Conservation (phyloP, 2,797 vertebrate species). For the Liasis olivaceus region DNA sequence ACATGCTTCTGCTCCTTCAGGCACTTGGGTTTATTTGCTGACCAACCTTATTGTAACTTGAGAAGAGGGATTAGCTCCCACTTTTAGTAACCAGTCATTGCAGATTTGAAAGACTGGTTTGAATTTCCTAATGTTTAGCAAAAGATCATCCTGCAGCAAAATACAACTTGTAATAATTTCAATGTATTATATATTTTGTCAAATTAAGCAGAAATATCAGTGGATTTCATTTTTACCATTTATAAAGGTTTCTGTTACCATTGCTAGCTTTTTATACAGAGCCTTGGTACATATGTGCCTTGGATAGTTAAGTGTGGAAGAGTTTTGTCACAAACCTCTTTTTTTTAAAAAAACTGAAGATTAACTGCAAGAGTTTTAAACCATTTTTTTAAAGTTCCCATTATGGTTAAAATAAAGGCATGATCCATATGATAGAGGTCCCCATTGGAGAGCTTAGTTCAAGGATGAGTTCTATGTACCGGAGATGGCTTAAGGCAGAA, state of each 20-base stretch:
- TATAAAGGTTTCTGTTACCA: not conserved
- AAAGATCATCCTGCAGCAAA: not conserved
- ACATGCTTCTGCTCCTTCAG: not conserved
- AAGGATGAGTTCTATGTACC: not conserved
- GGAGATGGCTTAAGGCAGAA: not conserved
- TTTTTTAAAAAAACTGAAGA: constrained; percentile 4
- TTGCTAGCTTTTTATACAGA: not conserved
- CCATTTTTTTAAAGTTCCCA: not conserved
- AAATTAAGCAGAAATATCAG: not conserved
- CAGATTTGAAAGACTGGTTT: not conserved
- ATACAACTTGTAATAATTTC: not conserved
- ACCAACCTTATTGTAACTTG: not conserved
- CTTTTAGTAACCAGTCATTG: not conserved
- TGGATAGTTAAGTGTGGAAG: not conserved
- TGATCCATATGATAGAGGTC: not conserved
- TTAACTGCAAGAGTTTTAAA: not conserved
- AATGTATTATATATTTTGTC: not conserved
- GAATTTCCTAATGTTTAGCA: not conserved
- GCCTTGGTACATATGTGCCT: not conserved
- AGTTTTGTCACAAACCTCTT: not conserved
- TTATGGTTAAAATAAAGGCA: not conserved
- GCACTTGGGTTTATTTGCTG: not conserved
- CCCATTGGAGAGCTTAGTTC: too few relatives aligned
- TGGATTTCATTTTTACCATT: not conserved
- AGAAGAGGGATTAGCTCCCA: too few relatives aligned